These are phyloP conservation scores for Helicoverpa zea DNA, from an alignment of 1,140 invertebrate species.

Conservation along the genomic window DNA sequence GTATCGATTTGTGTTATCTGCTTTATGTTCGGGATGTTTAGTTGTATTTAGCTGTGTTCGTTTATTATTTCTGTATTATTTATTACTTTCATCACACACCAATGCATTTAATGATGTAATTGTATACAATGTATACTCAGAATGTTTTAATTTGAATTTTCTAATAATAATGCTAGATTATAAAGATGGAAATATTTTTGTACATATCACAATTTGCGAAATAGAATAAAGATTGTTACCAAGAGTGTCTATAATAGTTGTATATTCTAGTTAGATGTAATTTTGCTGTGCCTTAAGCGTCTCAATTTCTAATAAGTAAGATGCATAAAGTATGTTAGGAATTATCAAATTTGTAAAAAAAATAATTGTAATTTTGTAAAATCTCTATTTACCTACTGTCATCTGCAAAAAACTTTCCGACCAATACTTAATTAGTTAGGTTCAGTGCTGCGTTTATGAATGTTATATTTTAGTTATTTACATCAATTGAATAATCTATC, in stretches of 20 bases:
- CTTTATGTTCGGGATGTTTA: slow-evolving; percentile 60
- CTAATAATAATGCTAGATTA: slow-evolving; percentile 71
- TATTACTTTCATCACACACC: slow-evolving; percentile 53
- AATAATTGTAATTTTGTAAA: slow-evolving; percentile 77
- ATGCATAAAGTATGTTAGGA: slow-evolving; percentile 70
- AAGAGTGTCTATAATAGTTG: slow-evolving; percentile 78
- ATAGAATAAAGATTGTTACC: slow-evolving; percentile 79
- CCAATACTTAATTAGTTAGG: slow-evolving; percentile 61
- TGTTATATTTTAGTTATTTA: slow-evolving; percentile 44
- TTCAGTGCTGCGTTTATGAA: slow-evolving; percentile 37
- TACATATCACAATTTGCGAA: slow-evolving; percentile 85
- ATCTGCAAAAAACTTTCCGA: slow-evolving; percentile 63
- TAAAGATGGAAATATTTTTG: slow-evolving; percentile 83
- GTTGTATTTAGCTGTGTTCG: slow-evolving; percentile 57
- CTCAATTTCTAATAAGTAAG: slow-evolving; percentile 83
- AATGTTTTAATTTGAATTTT: slow-evolving; percentile 45
- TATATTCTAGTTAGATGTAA: slow-evolving; percentile 82
- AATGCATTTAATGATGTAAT: slow-evolving; percentile 52
- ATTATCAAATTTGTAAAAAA: slow-evolving; percentile 79
- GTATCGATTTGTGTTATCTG: slow-evolving; percentile 58
- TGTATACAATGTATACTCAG: slow-evolving; percentile 43
- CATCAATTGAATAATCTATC: slow-evolving; percentile 46
- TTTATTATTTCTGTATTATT: slow-evolving; percentile 57
- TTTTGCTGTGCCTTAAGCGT: slow-evolving; percentile 85
- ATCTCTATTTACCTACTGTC: slow-evolving; percentile 69